Evolutionary conservation across 2,888 invertebrate species (phyloP).

Genomic region (Clivina fossor): DNA sequence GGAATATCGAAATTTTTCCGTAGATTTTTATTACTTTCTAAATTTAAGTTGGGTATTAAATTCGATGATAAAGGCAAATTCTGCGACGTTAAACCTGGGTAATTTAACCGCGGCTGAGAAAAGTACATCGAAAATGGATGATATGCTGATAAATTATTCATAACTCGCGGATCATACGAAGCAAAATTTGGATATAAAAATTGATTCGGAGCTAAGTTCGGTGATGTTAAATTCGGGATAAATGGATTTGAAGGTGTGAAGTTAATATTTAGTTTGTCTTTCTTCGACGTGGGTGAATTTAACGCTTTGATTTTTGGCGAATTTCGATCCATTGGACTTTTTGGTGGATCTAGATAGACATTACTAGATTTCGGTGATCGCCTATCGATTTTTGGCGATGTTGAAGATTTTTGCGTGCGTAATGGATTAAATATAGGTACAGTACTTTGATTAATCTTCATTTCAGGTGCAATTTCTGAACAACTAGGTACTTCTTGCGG

Average conservation of each 20-base stretch:
- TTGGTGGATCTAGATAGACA: conserved; percentile 6
- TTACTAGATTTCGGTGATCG: conserved; percentile 46
- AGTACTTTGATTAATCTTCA: conserved; percentile 53
- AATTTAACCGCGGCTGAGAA: conserved; percentile 23
- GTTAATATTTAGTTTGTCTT: conserved; percentile 48
- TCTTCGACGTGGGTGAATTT: conserved; percentile 32
- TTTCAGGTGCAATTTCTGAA: conserved; percentile 38
- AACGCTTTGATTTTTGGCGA: conserved; percentile 9
- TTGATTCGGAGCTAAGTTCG: conserved; percentile 51
- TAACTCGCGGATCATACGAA: conserved; percentile 50
- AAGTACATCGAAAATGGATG: conserved; percentile 38
- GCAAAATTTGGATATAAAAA: conserved; percentile 51
- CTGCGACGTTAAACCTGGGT: conserved; percentile 18
- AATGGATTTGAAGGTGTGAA: conserved; percentile 54
- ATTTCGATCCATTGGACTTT: conserved; percentile 17
- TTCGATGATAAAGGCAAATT: conserved; percentile 16
- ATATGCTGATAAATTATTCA: conserved; percentile 47
- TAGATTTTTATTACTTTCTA: conserved; percentile 28
- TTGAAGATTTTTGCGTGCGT: conserved; percentile 48
- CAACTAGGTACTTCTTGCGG: conserved; percentile 40
- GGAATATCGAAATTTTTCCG: conserved; percentile 21
- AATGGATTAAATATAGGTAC: conserved; percentile 53
- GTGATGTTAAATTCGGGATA: conserved; percentile 51
- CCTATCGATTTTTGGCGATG: conserved; percentile 47
- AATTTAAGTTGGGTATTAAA: conserved; percentile 27